Conservation (phyloP, 2,113 vertebrate species). For the Oreochromis aureus region DNA sequence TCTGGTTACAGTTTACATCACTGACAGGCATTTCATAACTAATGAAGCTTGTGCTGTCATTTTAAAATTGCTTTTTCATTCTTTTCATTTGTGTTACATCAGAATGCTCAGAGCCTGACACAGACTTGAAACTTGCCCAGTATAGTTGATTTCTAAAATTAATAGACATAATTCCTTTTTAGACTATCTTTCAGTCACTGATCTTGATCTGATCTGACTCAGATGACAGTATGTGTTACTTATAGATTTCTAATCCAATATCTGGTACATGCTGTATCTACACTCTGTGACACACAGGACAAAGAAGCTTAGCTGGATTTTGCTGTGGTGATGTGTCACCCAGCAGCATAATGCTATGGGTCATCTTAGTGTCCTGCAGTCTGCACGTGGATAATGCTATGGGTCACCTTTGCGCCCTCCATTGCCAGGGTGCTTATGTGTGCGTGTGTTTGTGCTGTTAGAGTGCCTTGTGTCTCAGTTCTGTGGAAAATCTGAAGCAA, state of each 20-base stretch:
- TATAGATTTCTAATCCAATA: conserved; percentile 39
- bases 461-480: background rate
- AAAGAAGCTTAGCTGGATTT: conserved; percentile 46
- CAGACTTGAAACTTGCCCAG: background rate
- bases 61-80: background rate
- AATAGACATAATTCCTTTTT: background rate
- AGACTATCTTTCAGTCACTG: background rate
- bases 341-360: background rate
- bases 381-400: background rate
- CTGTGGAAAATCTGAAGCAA: background rate
- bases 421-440: background rate
- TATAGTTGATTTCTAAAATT: background rate
- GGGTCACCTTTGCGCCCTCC: conserved; percentile 22
- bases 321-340: background rate
- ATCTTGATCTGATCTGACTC: conserved; percentile 1
- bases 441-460: background rate
- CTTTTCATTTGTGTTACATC: background rate
- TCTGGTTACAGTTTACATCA: background rate
- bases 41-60: background rate
- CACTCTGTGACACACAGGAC: background rate
- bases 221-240: background rate
- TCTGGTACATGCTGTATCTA: conserved; percentile 15
- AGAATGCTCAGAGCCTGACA: background rate
- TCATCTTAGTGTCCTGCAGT: conserved; percentile 1
- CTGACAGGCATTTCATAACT: background rate